Conservation (phyloP, 2,888 invertebrate species). For the Lasioglossum leucozonium region DNA sequence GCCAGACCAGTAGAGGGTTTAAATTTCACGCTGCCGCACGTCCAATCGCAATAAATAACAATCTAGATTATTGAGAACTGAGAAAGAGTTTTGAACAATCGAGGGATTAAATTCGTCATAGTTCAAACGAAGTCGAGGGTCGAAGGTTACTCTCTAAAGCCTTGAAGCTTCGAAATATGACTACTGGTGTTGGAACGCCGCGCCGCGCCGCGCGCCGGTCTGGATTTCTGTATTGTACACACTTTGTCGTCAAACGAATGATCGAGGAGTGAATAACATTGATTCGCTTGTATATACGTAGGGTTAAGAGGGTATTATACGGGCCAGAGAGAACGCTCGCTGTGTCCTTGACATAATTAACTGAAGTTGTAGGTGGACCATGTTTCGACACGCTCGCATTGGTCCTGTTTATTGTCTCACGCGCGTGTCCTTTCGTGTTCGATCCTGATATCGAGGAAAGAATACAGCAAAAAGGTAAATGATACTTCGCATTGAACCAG, state of each 20-base stretch:
- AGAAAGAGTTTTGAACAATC: neutral
- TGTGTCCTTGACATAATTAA: conserved; percentile 78
- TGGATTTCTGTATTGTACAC: conserved; percentile 28
- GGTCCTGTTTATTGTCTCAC: conserved; percentile 58
- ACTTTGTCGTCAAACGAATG: conserved; percentile 48
- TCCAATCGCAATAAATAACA: neutral
- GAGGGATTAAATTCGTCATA: neutral
- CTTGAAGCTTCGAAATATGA: conserved; percentile 23
- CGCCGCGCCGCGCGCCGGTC: conserved; percentile 37
- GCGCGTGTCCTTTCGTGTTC: no score
- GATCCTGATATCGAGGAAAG: neutral
- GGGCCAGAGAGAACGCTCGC: conserved; percentile 65
- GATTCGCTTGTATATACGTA: conserved; percentile 42
- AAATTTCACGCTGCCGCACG: neutral
- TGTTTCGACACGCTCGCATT: conserved; percentile 70
- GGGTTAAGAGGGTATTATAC: conserved; percentile 72
- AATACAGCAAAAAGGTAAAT: neutral
- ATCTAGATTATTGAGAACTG: neutral
- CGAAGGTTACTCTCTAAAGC: neutral
- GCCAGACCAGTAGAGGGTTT: neutral
- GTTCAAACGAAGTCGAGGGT: neutral
- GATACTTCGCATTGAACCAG: neutral
- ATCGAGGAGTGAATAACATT: conserved; percentile 56
- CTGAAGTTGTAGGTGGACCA: conserved; percentile 75
- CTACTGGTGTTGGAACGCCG: conserved; percentile 42